phyloP scores from a whole-genome alignment of 2,888 invertebrate genomes.

The Lymantria dispar region DNA sequence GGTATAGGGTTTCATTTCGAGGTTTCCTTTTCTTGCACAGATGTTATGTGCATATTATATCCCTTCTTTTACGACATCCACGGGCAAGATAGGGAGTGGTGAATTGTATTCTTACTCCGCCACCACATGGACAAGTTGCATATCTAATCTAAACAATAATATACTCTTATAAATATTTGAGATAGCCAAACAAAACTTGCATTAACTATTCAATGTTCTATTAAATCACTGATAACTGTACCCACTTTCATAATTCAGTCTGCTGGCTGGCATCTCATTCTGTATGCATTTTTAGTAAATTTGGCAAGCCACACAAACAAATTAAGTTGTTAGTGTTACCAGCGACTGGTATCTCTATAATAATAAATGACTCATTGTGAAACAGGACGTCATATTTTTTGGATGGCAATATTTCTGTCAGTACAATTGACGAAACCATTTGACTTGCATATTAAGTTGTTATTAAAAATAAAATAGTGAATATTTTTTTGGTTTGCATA shows the following conservation, averaged over 20 bases:
- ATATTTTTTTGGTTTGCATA: slow-evolving; percentile 5
- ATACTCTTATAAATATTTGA: too few relatives aligned
- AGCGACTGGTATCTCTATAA: slow-evolving; percentile 27
- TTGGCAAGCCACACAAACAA: slow-evolving; percentile 25
- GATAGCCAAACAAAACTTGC: too few relatives aligned
- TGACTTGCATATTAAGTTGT: slow-evolving; percentile 21
- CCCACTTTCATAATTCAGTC: not conserved
- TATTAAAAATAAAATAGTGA: slow-evolving; percentile 11
- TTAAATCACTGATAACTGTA: too few relatives aligned
- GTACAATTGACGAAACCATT: slow-evolving; percentile 26
- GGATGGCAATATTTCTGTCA: slow-evolving; percentile 5
- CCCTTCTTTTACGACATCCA: too few relatives aligned
- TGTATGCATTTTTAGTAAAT: slow-evolving; percentile 28
- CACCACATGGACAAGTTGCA: too few relatives aligned
- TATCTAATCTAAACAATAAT: too few relatives aligned
- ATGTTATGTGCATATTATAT: too few relatives aligned
- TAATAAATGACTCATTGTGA: slow-evolving; percentile 33
- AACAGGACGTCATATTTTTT: slow-evolving; percentile 24
- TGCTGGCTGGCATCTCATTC: slow-evolving; percentile 21
- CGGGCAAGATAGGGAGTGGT: too few relatives aligned
- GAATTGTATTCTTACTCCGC: too few relatives aligned
- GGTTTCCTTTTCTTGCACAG: too few relatives aligned
- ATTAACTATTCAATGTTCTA: too few relatives aligned
- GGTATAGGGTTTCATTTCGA: too few relatives aligned
- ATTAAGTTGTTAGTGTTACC: slow-evolving; percentile 29